phyloP scores from a whole-genome alignment of 2,113 vertebrate genomes.

The Elephantulus edwardii region DNA sequence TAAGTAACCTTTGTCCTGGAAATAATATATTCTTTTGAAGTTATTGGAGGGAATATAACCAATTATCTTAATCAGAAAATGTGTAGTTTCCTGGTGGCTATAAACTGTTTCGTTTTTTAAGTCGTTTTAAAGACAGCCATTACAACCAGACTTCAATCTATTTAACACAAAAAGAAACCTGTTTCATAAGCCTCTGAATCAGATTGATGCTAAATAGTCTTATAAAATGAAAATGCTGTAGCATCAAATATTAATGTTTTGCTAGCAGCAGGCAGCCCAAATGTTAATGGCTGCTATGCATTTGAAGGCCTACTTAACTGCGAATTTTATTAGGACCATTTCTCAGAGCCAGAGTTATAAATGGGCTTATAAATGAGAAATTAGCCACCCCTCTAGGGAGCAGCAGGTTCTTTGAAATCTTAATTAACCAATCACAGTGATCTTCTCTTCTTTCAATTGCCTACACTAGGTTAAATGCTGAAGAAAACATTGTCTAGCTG shows the following conservation, averaged over 20 bases:
- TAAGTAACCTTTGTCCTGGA: constrained; percentile 48
- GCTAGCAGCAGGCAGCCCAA: constrained; percentile 67
- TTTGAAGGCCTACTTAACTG: constrained; percentile 63
- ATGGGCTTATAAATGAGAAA: constrained; percentile 72
- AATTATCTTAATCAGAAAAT: constrained; percentile 45
- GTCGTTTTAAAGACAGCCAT: constrained; percentile 35
- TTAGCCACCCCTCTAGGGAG: constrained; percentile 67
- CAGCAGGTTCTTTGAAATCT: constrained; percentile 69
- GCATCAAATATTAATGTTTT: constrained; percentile 73
- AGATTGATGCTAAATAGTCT: constrained; percentile 60
- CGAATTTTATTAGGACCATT: constrained; percentile 69
- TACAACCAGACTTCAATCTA: constrained; percentile 45
- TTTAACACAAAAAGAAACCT: constrained; percentile 52
- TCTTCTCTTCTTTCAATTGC: constrained; percentile 57
- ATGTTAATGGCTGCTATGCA: constrained; percentile 63
- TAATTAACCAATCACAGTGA: constrained; percentile 58
- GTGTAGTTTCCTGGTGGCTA: background rate
- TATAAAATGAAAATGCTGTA: constrained; percentile 74
- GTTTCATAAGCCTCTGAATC: constrained; percentile 65
- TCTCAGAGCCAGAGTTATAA: constrained; percentile 73
- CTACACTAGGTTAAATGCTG: constrained; percentile 52
- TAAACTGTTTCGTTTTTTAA: constrained; percentile 58
- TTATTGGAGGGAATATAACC: background rate
- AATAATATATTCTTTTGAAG: background rate
- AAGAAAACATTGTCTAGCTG: constrained; percentile 49